Conservation (phyloP, 1,140 invertebrate species). For the Brachionus calyciflorus region DNA sequence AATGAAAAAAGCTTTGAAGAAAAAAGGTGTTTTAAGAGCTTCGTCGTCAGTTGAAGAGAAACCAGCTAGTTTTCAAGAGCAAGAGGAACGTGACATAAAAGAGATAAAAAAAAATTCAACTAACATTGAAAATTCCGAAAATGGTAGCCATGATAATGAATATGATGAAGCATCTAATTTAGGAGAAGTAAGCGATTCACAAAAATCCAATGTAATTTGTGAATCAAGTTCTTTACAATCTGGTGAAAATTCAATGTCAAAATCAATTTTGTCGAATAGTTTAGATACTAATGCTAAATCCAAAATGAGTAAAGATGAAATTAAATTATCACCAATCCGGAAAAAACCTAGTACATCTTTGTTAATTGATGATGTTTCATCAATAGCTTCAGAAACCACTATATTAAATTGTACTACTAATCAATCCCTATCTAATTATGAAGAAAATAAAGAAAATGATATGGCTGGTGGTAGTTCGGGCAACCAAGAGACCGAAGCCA, state of each 20-base stretch:
- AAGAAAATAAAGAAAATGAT: conserved; percentile 44
- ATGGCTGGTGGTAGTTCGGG: neutral
- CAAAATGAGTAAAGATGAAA: conserved; percentile 25
- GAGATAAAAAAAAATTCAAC: conserved; percentile 45
- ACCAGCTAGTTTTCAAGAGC: conserved; percentile 8
- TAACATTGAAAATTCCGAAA: neutral
- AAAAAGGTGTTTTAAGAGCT: neutral
- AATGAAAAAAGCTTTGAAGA: conserved; percentile 23
- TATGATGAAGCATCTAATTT: conserved; percentile 41
- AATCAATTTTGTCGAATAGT: neutral
- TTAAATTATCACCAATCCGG: conserved; percentile 41
- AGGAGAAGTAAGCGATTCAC: conserved; percentile 34
- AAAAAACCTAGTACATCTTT: conserved; percentile 20
- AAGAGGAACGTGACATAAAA: conserved; percentile 42
- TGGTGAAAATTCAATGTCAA: neutral
- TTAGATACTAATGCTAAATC: neutral
- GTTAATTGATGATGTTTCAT: conserved; percentile 19
- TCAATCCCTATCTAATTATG: neutral
- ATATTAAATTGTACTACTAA: conserved; percentile 5
- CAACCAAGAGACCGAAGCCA: neutral
- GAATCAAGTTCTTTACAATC: neutral
- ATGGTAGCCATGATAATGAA: neutral
- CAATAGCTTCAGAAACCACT: conserved; percentile 9
- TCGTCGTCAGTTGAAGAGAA: neutral
- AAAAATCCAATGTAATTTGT: conserved; percentile 14